Base-by-base conservation (phyloP, 2,113 vertebrate species). In the Ceyx margarethae region DNA sequence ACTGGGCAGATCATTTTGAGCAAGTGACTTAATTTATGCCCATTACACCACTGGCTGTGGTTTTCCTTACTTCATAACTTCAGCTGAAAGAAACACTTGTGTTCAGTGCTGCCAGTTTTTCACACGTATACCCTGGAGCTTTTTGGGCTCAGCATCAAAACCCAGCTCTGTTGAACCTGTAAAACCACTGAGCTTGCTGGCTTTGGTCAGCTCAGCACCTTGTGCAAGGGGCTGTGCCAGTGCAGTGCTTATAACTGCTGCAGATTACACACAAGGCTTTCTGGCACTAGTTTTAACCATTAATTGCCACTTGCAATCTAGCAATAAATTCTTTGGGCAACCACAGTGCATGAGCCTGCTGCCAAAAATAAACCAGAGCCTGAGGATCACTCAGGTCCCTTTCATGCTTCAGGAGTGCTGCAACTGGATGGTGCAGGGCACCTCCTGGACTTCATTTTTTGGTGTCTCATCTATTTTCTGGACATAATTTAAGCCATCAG, bases 221-320 rank as follows among this genome's bases (percentile, higher is more conserved):
- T 23, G 18, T 16, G 78, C 45, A 5, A 46, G 62, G 64, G 22
- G 42, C 33, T 43, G 64, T 9, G 3, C 81, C 45, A 78, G 75
- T 69, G 17, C 79, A 40, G 2, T 1, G 4, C n/a, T 56, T n/a
- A 15, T 18, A 75, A 13, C 57, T 17, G 37, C 69, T 84, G 69
- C 57, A 40, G 86, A 82, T 58, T 65, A 33, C 67, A 43, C 22
- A 3, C 51, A 15, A 66, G 29, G 14, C 78, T 37, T 53, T 48
- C 71, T 96, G 92, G 86, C 92, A 73, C 48, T 79, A 0, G 10
- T 67, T 93, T 80, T 91, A 91, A 87, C 95, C 95, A 82, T 87
- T 93, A 94, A 95, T 80, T 89, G 81, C 81, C 43, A 11, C 35
- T 86, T 89, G 51, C 85, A 94, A 94, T 74, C 73, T 89, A 89